Percentiles rank a stretch among this genome's conserved stretches.
Evolutionary conservation across 2,888 invertebrate species (phyloP).

Genomic region (Asteroscopus sphinx): DNA sequence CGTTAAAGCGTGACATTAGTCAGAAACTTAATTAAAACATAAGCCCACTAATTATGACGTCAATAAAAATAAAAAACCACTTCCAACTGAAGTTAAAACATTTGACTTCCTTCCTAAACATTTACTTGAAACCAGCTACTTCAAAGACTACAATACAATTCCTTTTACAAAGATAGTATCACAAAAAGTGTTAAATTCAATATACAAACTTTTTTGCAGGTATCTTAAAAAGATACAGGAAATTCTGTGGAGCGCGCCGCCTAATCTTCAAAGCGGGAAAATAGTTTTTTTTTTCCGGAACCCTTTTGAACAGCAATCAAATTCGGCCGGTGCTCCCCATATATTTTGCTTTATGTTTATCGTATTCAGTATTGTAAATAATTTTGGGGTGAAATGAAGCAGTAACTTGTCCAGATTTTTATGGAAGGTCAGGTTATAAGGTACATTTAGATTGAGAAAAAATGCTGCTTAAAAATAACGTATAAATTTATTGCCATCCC

Average conservation of each 20-base stretch:
- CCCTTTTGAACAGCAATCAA: constrained; percentile 39
- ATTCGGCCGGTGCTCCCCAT: constrained; percentile 22
- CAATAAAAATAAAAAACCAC: too few species aligned
- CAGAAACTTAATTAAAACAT: too few species aligned
- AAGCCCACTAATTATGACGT: too few species aligned
- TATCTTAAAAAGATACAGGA: constrained; percentile 46
- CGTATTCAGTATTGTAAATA: constrained; percentile 19
- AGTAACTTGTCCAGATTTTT: background rate
- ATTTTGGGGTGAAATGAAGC: background rate
- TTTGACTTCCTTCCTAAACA: background rate
- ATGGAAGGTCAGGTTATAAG: background rate
- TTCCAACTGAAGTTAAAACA: too few species aligned
- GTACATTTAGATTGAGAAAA: too few species aligned
- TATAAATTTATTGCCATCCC: too few species aligned
- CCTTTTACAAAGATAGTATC: constrained; percentile 33
- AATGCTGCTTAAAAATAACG: too few species aligned
- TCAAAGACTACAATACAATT: constrained; percentile 30
- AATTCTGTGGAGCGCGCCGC: constrained; percentile 21
- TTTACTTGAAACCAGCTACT: constrained; percentile 32
- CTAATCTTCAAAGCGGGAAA: constrained; percentile 26
- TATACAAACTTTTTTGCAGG: constrained; percentile 41
- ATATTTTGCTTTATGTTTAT: constrained; percentile 23
- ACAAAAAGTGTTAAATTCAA: constrained; percentile 47
- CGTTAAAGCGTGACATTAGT: too few species aligned
- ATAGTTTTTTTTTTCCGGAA: constrained; percentile 43